Percentiles rank a stretch among this genome's conserved stretches.
Evolutionary conservation across 2,113 vertebrate genomes (phyloP).

Genomic region (Chaenocephalus aceratus): DNA sequence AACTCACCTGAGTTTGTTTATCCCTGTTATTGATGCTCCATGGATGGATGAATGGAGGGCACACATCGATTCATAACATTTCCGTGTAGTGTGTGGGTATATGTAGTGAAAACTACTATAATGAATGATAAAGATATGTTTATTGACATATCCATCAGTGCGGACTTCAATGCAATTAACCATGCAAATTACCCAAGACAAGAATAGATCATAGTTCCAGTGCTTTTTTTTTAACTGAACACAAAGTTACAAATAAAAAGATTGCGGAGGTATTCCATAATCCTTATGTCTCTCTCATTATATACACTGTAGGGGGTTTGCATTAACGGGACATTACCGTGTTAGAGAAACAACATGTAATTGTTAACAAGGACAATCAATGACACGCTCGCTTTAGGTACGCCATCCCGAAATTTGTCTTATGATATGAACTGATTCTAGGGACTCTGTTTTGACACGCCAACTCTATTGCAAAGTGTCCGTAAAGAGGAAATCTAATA

Average conservation of each 20-base stretch:
- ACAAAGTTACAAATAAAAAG: slow-evolving; percentile 85
- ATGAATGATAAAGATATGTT: slow-evolving; percentile 97
- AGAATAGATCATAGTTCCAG: slow-evolving; percentile 94
- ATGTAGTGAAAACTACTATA: slow-evolving; percentile 45
- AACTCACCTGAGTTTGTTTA: not conserved
- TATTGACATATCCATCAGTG: slow-evolving; percentile 99
- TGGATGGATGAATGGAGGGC: not conserved
- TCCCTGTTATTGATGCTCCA: not conserved
- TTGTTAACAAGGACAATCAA: slow-evolving; percentile 55
- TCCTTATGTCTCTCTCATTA: slow-evolving; percentile 78
- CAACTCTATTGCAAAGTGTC: slow-evolving; percentile 82
- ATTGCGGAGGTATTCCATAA: slow-evolving; percentile 95
- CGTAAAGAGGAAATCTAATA: slow-evolving; percentile 83
- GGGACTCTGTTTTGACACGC: slow-evolving; percentile 82
- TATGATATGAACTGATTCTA: slow-evolving; percentile 71
- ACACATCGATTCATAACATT: not conserved
- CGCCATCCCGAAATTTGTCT: slow-evolving; percentile 72
- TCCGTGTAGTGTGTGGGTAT: not conserved
- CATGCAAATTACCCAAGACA: slow-evolving; percentile 96
- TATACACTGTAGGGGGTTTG: slow-evolving; percentile 75
- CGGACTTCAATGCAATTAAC: slow-evolving; percentile 95
- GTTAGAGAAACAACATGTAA: slow-evolving; percentile 56
- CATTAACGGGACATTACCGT: slow-evolving; percentile 66
- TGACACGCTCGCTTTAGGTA: slow-evolving; percentile 63
- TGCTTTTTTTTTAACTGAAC: slow-evolving; percentile 94